Evolutionary conservation across 2,113 vertebrate genomes (phyloP).

Genomic region (Stercorarius parasiticus): DNA sequence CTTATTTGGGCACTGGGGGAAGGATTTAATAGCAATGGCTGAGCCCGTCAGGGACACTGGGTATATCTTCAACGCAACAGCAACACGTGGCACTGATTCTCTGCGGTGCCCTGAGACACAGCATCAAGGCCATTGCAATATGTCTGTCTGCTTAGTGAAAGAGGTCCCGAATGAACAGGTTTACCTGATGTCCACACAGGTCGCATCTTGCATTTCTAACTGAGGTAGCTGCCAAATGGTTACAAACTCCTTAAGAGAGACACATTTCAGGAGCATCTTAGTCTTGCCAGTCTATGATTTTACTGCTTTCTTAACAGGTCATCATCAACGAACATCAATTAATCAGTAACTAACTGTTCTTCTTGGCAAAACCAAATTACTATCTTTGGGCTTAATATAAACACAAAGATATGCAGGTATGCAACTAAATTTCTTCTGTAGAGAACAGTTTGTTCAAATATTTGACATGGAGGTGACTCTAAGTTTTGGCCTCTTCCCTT

Average conservation of each 20-base stretch:
- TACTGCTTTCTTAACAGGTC: conserved; percentile 17
- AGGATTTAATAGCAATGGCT: not conserved
- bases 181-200: not conserved
- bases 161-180: not conserved
- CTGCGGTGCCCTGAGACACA: not conserved
- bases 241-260: not conserved
- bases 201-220: not conserved
- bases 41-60: not conserved
- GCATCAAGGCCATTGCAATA: not conserved
- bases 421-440: not conserved
- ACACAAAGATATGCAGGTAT: not conserved
- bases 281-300: conserved; percentile 10
- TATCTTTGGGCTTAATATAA: not conserved
- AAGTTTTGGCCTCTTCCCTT: not conserved
- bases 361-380: not conserved
- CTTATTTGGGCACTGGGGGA: not conserved
- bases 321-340: not conserved
- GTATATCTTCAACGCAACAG: not conserved
- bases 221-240: not conserved
- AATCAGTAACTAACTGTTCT: not conserved
- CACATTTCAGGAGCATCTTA: conserved; percentile 37
- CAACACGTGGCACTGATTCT: not conserved
- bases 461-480: not conserved
- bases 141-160: not conserved
- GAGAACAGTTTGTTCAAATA: not conserved